phyloP scores from a whole-genome alignment of 2,888 invertebrate species.

The Listrodromus nycthemerus region DNA sequence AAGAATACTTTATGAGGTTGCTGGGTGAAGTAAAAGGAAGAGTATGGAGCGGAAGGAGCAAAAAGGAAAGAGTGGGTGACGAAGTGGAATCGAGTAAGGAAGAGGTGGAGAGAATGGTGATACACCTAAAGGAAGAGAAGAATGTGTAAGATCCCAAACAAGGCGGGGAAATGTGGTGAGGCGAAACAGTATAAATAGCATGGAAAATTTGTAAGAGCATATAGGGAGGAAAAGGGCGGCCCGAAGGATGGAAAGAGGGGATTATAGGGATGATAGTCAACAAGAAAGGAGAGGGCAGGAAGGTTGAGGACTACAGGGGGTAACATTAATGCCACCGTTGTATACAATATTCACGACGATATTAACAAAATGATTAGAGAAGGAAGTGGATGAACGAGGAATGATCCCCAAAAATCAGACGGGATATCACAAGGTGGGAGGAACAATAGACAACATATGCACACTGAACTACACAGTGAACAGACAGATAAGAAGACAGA shows the following conservation, averaged over 20 bases:
- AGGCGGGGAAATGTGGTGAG: too few species aligned
- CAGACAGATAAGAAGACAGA: background rate
- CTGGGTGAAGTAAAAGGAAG: constrained; percentile 9
- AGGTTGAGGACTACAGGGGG: too few species aligned
- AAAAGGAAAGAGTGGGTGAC: background rate
- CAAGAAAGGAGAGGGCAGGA: constrained; percentile 25
- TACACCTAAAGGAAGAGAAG: constrained; percentile 2
- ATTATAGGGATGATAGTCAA: constrained; percentile 26
- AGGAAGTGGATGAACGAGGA: constrained; percentile 15
- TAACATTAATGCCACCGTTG: too few species aligned
- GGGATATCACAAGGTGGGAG: constrained; percentile 3
- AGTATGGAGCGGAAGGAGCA: background rate
- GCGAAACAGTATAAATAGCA: too few species aligned
- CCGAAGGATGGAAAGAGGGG: constrained; percentile 36
- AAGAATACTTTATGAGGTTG: constrained; percentile 14
- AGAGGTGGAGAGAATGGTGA: background rate
- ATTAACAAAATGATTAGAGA: background rate
- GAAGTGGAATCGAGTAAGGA: constrained; percentile 6
- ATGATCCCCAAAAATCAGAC: constrained; percentile 18
- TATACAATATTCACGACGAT: constrained; percentile 30
- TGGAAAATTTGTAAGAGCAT: too few species aligned
- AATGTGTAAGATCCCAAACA: too few species aligned
- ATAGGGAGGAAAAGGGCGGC: constrained; percentile 3
- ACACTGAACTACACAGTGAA: constrained; percentile 9
- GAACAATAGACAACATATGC: constrained; percentile 13